A percentile compares a stretch with the other conserved stretches of the same genome.
Evolutionary conservation across 1,140 invertebrate species (phyloP).

Genomic region (Dysdera silvatica): DNA sequence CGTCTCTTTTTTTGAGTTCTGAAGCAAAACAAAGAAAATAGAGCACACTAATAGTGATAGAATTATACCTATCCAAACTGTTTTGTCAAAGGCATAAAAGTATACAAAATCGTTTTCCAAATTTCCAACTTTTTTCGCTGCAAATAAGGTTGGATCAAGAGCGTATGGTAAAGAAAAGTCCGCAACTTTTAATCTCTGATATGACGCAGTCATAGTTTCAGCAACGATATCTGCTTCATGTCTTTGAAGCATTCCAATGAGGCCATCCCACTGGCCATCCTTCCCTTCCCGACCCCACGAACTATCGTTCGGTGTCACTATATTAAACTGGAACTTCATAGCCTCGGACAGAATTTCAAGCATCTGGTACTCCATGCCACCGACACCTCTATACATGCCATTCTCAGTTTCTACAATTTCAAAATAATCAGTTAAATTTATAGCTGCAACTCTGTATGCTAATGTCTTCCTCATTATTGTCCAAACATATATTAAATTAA

Average conservation of each 20-base stretch:
- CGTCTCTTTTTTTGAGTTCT: too few relatives aligned
- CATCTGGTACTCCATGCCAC: too few relatives aligned
- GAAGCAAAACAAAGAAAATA: too few relatives aligned
- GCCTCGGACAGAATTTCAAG: neutral
- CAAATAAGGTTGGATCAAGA: neutral
- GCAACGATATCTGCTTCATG: conserved; percentile 3
- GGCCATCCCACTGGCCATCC: neutral
- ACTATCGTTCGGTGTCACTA: neutral
- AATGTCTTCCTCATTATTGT: too few relatives aligned
- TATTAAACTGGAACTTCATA: neutral
- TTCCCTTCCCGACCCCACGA: neutral
- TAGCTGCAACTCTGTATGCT: too few relatives aligned
- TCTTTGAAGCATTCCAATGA: conserved; percentile 5
- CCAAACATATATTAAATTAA: too few relatives aligned
- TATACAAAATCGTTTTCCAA: neutral
- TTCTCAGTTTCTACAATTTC: too few relatives aligned
- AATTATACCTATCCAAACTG: neutral
- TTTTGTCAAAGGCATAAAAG: neutral
- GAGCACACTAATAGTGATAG: too few relatives aligned
- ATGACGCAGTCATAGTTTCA: neutral
- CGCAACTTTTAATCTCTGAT: neutral
- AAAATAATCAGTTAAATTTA: too few relatives aligned
- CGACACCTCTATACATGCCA: too few relatives aligned
- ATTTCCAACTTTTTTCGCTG: neutral
- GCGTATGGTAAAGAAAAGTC: conserved; percentile 1